Percentiles rank a stretch among this genome's conserved stretches.
Conservation (phyloP, 2,888 invertebrate species). For the Drosophila pseudotalamancana region DNA sequence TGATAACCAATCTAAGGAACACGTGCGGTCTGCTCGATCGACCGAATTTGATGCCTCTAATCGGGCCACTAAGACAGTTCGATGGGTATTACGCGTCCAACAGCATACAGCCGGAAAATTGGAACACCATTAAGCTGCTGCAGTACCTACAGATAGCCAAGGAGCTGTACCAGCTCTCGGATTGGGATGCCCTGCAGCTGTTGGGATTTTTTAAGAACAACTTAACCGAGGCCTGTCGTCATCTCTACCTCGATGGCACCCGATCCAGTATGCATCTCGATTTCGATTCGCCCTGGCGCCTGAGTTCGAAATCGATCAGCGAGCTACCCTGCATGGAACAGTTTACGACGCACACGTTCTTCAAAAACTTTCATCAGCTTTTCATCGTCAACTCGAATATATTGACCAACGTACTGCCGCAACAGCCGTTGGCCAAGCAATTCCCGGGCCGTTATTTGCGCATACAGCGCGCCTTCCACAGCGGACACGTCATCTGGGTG, state of each 20-base stretch:
- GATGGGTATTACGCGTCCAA: slow-evolving; percentile 13
- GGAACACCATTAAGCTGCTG: background rate
- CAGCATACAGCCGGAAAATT: background rate
- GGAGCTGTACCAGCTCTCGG: slow-evolving; percentile 22
- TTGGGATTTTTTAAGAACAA: slow-evolving; percentile 24
- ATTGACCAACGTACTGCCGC: background rate
- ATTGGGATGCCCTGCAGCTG: slow-evolving; percentile 28
- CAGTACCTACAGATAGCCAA: slow-evolving; percentile 15
- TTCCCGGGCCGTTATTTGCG: slow-evolving; percentile 22
- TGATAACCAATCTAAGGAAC: rapidly evolving
- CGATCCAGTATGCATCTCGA: background rate
- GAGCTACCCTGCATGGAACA: slow-evolving; percentile 1
- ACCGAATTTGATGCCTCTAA: rapidly evolving
- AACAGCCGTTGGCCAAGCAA: background rate
- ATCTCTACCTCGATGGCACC: background rate
- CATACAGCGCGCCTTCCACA: slow-evolving; percentile 24
- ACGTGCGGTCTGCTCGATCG: rapidly evolving
- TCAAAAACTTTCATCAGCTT: background rate
- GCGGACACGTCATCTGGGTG: background rate
- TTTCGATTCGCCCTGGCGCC: slow-evolving; percentile 39
- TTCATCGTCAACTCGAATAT: background rate
- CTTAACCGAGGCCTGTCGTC: background rate
- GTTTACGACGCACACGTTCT: background rate
- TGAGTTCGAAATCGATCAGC: slow-evolving; percentile 12
- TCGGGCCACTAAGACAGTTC: rapidly evolving